A percentile compares a stretch with the other conserved stretches of the same genome.
phyloP scores from a whole-genome alignment of 2,113 vertebrate species.

The Seriola rivoliana region DNA sequence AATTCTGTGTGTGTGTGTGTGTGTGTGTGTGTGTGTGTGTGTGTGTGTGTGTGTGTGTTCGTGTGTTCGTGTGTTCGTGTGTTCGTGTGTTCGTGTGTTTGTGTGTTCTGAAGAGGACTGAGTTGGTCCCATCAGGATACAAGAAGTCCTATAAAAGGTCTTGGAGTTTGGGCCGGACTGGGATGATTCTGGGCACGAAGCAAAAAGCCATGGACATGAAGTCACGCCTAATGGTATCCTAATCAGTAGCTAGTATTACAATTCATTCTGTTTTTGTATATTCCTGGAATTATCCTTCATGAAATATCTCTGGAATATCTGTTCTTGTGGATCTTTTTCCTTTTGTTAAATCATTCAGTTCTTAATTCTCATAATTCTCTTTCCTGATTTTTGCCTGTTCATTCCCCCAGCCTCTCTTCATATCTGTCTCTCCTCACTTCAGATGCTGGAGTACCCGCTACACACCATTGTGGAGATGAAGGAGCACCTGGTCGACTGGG shows the following conservation, averaged over 20 bases:
- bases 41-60: too few species aligned
- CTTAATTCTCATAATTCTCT: background rate
- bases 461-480: constrained; percentile 92
- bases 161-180: constrained; percentile 74
- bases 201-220: constrained; percentile 82
- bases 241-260: background rate
- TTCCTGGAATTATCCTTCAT: background rate
- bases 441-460: constrained; percentile 94
- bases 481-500: constrained; percentile 93
- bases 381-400: background rate
- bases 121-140: constrained; percentile 50
- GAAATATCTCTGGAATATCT: background rate
- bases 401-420: background rate
- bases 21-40: too few species aligned
- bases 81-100: constrained; percentile 11
- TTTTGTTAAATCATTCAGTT: background rate
- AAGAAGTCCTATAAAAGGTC: constrained; percentile 58
- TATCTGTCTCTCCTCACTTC: constrained; percentile 35
- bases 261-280: background rate
- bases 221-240: constrained; percentile 72
- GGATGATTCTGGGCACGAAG: constrained; percentile 71
- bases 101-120: constrained; percentile 52
- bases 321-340: background rate
- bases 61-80: too few species aligned
- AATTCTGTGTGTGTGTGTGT: too few species aligned